Percentiles rank a stretch among this genome's conserved stretches.
These are phyloP conservation scores for Agrilus biguttatus DNA, from an alignment of 2,888 invertebrate genomes.

Conservation along the genomic window DNA sequence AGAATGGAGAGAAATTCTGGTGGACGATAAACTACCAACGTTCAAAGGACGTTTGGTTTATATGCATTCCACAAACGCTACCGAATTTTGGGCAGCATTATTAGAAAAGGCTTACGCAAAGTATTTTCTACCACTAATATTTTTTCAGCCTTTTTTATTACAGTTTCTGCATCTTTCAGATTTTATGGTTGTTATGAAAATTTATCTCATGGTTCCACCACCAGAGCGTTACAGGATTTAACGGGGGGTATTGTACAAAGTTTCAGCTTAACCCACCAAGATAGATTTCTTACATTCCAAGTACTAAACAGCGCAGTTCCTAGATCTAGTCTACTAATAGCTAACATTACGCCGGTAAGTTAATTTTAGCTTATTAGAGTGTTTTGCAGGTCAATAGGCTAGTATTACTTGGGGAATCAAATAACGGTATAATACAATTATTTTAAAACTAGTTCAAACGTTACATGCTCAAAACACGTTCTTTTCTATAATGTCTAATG, in stretches of 20 bases:
- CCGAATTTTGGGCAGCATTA: slow-evolving; percentile 65
- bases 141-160: slow-evolving; percentile 5
- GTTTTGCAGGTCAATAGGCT: background rate
- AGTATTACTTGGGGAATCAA: no score
- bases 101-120: slow-evolving; percentile 73
- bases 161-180: slow-evolving; percentile 22
- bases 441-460: no score
- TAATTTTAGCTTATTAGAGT: background rate
- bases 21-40: slow-evolving; percentile 64
- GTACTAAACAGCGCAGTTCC: slow-evolving; percentile 53
- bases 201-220: slow-evolving; percentile 46
- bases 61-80: slow-evolving; percentile 43
- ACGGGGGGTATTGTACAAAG: slow-evolving; percentile 65
- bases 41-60: slow-evolving; percentile 48
- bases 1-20: slow-evolving; percentile 57
- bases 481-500: no score
- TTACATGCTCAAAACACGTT: no score
- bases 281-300: slow-evolving; percentile 50
- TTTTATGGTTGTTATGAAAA: slow-evolving; percentile 57
- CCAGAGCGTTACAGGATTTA: slow-evolving; percentile 56
- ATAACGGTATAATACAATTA: no score
- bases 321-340: slow-evolving; percentile 53
- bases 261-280: slow-evolving; percentile 48
- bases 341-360: slow-evolving; percentile 46
- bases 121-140: slow-evolving; percentile 33